Base-by-base conservation (phyloP, 2,113 vertebrate genomes). In the Anarhynchus alexandrinus region DNA sequence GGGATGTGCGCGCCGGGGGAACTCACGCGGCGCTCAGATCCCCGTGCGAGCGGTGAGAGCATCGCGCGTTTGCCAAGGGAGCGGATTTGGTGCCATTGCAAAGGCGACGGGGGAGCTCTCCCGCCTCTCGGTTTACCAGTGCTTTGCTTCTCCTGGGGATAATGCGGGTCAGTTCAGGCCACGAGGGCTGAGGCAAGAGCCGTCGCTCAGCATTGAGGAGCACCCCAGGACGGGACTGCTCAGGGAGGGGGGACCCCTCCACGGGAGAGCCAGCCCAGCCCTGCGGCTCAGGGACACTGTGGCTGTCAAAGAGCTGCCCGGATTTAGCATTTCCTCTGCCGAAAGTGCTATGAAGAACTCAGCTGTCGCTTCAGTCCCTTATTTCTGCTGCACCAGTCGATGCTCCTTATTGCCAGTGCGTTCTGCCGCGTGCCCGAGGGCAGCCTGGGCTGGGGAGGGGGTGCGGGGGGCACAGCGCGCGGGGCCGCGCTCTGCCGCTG, bases 1-100 rank as follows among this genome's bases (percentile, higher is more conserved):
- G 10, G 45, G 45, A 17, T 23, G 42, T 10, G 45, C 1, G 72
- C 15, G 36, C 81, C 1, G 0, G 47, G 15, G 59, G 38, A 42
- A 2, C 72, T 29, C 9, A 1, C 29, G 5, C 0, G 0, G n/a
- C 10, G 23, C 59, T n/a, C 5, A 0, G 76, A 12, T 42, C 32
- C 38, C 52, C 0, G 0, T 1, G 2, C 2, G 2, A 30, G 42
- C 6, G 6, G 19, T 36, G 55, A 36, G 25, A 23, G 66, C 26
- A 11, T 3, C 40, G 10, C 4, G 42, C 2, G 2, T 8, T 11
- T 11, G 73, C 47, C 7, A 11, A 10, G 52, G 0, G 25, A 30
- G 29, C 47, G 51, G 27, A 11, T 9, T 20, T 4, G 76, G 1
- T 26, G 71, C 51, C 17, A 3, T 2, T 0, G n/a, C 20, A 22